These are phyloP conservation scores for Castor canadensis DNA, from an alignment of 2,113 vertebrate genomes.

Conservation along the genomic window DNA sequence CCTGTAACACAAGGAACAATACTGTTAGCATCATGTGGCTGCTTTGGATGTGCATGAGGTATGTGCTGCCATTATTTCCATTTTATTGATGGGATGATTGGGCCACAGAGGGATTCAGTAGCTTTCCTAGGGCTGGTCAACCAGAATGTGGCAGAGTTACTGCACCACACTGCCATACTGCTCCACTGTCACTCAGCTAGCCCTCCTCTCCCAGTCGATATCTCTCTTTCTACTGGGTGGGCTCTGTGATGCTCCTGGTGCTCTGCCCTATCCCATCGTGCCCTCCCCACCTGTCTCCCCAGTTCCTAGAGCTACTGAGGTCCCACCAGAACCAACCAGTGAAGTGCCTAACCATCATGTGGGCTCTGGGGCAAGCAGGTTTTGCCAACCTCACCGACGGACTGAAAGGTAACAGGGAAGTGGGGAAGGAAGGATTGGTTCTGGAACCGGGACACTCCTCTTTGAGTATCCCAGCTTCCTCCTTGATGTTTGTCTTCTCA, in stretches of 20 bases:
- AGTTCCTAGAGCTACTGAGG: constrained; percentile 95
- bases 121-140: background rate
- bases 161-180: accelerated
- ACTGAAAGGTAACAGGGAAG: constrained; percentile 86
- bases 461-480: background rate
- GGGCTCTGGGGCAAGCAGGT: constrained; percentile 95
- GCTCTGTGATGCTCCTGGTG: background rate
- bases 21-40: background rate
- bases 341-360: constrained; percentile 96
- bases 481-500: constrained; percentile 66
- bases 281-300: background rate
- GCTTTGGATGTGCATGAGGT: background rate
- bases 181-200: background rate
- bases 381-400: constrained; percentile 93
- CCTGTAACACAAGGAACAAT: background rate
- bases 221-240: accelerated
- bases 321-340: constrained; percentile 91
- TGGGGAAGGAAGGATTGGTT: no score
- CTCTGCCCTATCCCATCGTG: background rate
- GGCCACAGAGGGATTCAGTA: background rate
- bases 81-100: background rate
- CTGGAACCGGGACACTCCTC: background rate
- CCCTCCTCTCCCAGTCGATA: background rate
- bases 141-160: background rate
- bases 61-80: background rate